Evolutionary conservation across 2,888 invertebrate species (phyloP).

Genomic region (Stenchaetothrips biformis): DNA sequence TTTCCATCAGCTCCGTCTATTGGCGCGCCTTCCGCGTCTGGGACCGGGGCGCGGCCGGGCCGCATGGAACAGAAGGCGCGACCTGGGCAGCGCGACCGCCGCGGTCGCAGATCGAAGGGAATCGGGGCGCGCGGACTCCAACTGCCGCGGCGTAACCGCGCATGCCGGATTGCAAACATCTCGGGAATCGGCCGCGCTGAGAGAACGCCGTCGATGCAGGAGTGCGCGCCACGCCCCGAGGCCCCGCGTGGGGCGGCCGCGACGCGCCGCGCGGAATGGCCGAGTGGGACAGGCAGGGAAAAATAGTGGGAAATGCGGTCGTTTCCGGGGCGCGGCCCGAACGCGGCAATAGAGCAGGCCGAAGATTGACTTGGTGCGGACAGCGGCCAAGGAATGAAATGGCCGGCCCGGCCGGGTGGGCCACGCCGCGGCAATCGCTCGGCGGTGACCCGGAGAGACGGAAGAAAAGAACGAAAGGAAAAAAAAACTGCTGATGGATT

Average conservation of each 20-base stretch:
- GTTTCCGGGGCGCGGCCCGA: constrained; percentile 8
- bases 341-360: neutral
- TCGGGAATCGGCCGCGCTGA: neutral
- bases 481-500: neutral
- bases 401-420: neutral
- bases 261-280: neutral
- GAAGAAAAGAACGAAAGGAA: neutral
- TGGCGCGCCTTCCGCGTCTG: too few relatives aligned
- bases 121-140: too few relatives aligned
- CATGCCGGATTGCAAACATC: neutral
- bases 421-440: neutral
- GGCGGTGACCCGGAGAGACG: neutral
- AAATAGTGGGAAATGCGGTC: neutral
- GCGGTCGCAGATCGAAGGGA: too few relatives aligned
- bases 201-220: too few relatives aligned
- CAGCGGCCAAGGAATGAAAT: neutral
- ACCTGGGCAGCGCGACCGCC: too few relatives aligned
- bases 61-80: too few relatives aligned
- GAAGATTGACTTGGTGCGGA: neutral
- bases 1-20: too few relatives aligned
- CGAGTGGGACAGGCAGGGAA: neutral
- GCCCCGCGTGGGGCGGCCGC: neutral
- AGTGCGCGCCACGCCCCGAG: neutral
- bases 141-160: too few relatives aligned
- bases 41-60: too few relatives aligned